Conservation (phyloP, 2,888 invertebrate genomes). For the Leptura quadrifasciata region DNA sequence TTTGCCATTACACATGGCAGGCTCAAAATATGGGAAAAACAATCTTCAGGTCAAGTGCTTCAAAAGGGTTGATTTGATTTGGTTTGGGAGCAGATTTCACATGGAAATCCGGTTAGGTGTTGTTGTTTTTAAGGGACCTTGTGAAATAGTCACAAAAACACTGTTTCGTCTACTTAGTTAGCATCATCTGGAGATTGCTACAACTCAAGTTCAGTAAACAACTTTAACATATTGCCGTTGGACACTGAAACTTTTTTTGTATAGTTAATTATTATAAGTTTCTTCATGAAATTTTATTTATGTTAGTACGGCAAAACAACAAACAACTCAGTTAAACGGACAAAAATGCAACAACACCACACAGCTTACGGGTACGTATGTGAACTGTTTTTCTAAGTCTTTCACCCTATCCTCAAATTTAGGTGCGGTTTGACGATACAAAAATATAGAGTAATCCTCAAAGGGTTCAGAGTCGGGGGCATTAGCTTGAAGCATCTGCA, state of each 20-base stretch:
- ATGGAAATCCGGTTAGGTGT: too few species aligned
- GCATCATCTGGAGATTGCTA: too few species aligned
- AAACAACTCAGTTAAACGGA: constrained; percentile 21
- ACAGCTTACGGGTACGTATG: constrained; percentile 81
- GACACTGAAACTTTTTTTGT: not conserved
- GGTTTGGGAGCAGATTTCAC: too few species aligned
- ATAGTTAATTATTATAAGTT: not conserved
- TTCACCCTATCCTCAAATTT: constrained; percentile 90
- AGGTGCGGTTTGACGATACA: constrained; percentile 90
- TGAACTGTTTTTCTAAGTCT: constrained; percentile 85
- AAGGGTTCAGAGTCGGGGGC: constrained; percentile 80
- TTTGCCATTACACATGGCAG: too few species aligned
- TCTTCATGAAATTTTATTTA: not conserved
- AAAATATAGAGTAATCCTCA: constrained; percentile 89
- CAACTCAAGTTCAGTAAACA: too few species aligned
- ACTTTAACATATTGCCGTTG: not conserved
- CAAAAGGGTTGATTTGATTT: too few species aligned
- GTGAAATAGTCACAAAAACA: too few species aligned
- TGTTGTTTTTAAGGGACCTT: too few species aligned
- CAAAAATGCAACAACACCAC: constrained; percentile 53
- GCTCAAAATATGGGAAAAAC: too few species aligned
- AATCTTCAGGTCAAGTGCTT: too few species aligned
- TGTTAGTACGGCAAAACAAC: constrained; percentile 8
- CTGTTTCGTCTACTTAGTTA: too few species aligned
- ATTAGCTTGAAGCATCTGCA: constrained; percentile 89